A percentile compares a stretch with the other conserved stretches of the same genome.
phyloP scores from a whole-genome alignment of 2,797 vertebrate species.

The Myiothlypis coronata region DNA sequence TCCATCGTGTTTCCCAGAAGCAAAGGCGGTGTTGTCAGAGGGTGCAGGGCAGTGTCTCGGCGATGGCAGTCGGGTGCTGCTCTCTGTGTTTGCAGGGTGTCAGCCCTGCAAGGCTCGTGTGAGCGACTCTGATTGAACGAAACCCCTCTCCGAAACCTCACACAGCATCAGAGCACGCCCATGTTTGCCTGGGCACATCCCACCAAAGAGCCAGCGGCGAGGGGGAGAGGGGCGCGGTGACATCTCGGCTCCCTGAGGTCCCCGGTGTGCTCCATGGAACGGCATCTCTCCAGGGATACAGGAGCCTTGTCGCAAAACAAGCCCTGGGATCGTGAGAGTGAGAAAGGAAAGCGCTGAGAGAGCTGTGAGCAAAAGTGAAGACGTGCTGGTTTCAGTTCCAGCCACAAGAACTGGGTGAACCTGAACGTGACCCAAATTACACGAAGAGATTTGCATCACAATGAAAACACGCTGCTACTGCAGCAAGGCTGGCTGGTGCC shows the following conservation, averaged over 20 bases:
- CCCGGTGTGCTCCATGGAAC: background rate
- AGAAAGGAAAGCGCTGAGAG: background rate
- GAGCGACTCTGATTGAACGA: background rate
- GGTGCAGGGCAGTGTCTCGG: background rate
- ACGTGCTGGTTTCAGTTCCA: constrained; percentile 49
- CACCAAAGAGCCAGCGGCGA: background rate
- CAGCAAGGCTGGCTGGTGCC: background rate
- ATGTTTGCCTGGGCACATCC: background rate
- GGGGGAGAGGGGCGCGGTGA: background rate
- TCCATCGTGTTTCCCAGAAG: background rate
- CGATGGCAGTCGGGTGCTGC: background rate
- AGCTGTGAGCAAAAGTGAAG: constrained; percentile 37
- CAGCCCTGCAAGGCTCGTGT: background rate
- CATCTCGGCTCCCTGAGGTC: too few relatives aligned
- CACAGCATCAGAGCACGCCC: background rate
- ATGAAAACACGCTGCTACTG: background rate
- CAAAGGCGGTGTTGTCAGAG: background rate
- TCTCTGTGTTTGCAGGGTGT: background rate
- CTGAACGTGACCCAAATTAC: constrained; percentile 47
- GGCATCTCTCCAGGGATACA: background rate
- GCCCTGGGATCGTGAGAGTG: background rate
- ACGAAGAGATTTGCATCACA: constrained; percentile 49
- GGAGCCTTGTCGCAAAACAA: background rate
- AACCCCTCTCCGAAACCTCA: background rate
- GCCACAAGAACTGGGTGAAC: constrained; percentile 44